These are phyloP conservation scores for Hybognathus amarus DNA, from an alignment of 2,797 vertebrate genomes.

Conservation along the genomic window DNA sequence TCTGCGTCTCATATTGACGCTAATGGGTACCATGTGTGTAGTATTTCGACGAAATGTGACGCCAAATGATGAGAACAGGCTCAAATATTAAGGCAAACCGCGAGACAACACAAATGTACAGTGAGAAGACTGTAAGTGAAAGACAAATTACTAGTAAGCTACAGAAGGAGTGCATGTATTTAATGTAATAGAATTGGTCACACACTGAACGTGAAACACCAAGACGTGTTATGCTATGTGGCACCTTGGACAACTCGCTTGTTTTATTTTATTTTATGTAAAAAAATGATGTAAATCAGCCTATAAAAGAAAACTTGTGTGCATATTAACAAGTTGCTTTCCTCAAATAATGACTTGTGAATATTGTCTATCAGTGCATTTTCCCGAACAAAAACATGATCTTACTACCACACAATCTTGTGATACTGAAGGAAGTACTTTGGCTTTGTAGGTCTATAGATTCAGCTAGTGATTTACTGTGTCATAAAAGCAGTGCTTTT, in stretches of 20 bases:
- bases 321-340: neutral
- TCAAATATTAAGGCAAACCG: neutral
- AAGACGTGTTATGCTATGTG: neutral
- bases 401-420: neutral
- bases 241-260: neutral
- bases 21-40: no score
- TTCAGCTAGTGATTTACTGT: neutral
- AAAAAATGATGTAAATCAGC: neutral
- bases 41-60: no score
- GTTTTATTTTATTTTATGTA: no score
- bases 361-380: neutral
- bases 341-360: neutral
- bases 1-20: no score
- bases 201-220: neutral
- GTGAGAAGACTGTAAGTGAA: neutral
- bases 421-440: neutral
- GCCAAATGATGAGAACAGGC: no score
- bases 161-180: neutral
- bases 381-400: neutral
- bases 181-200: neutral
- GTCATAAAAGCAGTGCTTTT: neutral
- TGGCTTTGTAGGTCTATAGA: neutral
- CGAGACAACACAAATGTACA: neutral
- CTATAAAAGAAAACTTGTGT: neutral
- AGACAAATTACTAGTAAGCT: neutral